A percentile compares a stretch with the other conserved stretches of the same genome.
Conservation (phyloP, 2,113 vertebrate genomes). For the Archilochus colubris region DNA sequence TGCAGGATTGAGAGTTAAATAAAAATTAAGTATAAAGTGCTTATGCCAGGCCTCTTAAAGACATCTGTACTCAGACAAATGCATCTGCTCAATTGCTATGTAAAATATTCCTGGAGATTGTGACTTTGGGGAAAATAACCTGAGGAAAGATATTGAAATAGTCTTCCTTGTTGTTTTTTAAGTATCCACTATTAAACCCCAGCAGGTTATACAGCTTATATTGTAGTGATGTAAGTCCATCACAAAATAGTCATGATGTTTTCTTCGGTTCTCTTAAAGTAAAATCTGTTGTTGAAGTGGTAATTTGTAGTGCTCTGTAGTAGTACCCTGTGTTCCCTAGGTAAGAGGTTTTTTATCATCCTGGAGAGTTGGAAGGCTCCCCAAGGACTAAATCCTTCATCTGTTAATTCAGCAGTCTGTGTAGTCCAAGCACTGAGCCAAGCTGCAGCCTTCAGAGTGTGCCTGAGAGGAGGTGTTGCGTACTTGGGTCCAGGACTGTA, state of each 20-base stretch:
- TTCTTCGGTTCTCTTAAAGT: not conserved
- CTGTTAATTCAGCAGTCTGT: not conserved
- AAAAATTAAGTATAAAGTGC: slow-evolving; percentile 8
- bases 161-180: not conserved
- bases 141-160: not conserved
- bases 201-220: not conserved
- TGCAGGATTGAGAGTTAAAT: slow-evolving; percentile 9
- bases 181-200: not conserved
- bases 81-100: not conserved
- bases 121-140: not conserved
- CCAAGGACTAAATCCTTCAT: not conserved
- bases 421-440: not conserved
- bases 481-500: not conserved
- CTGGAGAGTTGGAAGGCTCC: not conserved
- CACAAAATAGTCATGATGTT: not conserved
- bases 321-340: not conserved
- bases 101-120: not conserved
- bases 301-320: not conserved
- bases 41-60: not conserved
- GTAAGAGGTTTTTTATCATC: not conserved
- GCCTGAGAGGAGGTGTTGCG: not conserved
- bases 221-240: not conserved
- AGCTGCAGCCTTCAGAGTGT: not conserved
- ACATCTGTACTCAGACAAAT: not conserved
- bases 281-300: not conserved